Evolutionary conservation across 2,888 invertebrate species (phyloP), one percentile per base, ranked within the genome.

Genomic region (Nymphalis urticae): DNA sequence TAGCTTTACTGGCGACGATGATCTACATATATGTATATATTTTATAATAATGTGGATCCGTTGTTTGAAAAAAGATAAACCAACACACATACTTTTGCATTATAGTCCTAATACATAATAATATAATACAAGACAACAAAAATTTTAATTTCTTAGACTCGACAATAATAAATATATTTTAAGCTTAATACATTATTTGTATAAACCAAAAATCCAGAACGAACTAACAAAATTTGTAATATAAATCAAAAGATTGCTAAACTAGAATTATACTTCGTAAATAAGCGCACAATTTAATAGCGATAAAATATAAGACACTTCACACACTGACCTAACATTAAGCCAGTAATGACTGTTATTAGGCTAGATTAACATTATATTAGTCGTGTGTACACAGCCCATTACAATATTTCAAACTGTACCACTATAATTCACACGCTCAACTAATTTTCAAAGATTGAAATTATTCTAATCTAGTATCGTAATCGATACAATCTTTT

Each of bases 281-380:
- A 54, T 53, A 27, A 48, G 27, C 21, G 48, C n/a, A 56, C 48
- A 64, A 32, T 56, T 56, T 56, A 53, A 42, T 63, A 54, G n/a
- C 56, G 17, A 24, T 62, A 50, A 50, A 62, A 47, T 32, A 50
- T 62, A 50, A 62, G 50, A 27, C 67, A 72, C 74, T 71, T 76
- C 78, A 80, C 80, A 77, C 78, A 77, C 76, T 60, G 72, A 71
- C 80, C 81, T 81, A 80, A 83, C 85, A 84, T 83, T 84, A 81
- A 80, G 80, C 77, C 75, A 73, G 73, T 86, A 85, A 88, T 88
- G 80, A 84, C 86, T 83, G 82, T 87, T 80, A 88, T 89, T 88
- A 88, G 76, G 72, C 77, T 74, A 82, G 81, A 84, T 85, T 84
- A 85, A 83, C 81, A 81, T 80, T 79, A 79, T 82, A 85, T 86